These are phyloP conservation scores for Aleiodes alternator DNA, from an alignment of 2,888 invertebrate species.

Conservation along the genomic window DNA sequence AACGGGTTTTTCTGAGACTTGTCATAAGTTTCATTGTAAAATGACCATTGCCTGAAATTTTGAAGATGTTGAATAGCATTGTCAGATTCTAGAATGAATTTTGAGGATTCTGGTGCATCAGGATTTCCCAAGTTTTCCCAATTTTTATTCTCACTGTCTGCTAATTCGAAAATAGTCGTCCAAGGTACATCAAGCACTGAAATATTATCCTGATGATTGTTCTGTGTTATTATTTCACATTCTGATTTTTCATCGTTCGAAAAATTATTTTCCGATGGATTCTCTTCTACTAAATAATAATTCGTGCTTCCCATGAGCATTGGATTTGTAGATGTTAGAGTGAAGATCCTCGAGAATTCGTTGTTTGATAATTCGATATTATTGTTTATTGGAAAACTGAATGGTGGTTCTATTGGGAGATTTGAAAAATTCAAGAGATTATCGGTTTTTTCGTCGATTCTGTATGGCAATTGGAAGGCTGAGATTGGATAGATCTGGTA, in stretches of 20 bases:
- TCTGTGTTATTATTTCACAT: background rate
- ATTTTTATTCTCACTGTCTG: constrained; percentile 57
- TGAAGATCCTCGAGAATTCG: background rate
- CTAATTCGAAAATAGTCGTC: constrained; percentile 23
- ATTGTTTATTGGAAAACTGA: constrained; percentile 21
- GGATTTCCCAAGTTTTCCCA: constrained; percentile 70
- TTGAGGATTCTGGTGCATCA: constrained; percentile 59
- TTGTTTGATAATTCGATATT: constrained; percentile 5
- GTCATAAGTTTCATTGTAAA: background rate
- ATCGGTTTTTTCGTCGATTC: constrained; percentile 59
- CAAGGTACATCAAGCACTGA: constrained; percentile 30
- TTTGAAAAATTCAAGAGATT: constrained; percentile 1
- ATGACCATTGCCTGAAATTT: constrained; percentile 44
- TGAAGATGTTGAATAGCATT: constrained; percentile 65
- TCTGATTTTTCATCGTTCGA: background rate
- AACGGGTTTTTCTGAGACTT: background rate
- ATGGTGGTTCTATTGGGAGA: constrained; percentile 7
- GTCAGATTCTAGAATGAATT: constrained; percentile 65
- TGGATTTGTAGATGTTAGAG: background rate
- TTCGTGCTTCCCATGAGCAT: constrained; percentile 23
- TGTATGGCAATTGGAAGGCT: constrained; percentile 63
- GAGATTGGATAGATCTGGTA: constrained; percentile 69
- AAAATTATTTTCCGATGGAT: background rate
- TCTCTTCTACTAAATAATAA: constrained; percentile 10
- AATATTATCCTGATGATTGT: background rate